Base-by-base conservation (phyloP, 2,113 vertebrate genomes). In the Gymnobelideus leadbeateri region DNA sequence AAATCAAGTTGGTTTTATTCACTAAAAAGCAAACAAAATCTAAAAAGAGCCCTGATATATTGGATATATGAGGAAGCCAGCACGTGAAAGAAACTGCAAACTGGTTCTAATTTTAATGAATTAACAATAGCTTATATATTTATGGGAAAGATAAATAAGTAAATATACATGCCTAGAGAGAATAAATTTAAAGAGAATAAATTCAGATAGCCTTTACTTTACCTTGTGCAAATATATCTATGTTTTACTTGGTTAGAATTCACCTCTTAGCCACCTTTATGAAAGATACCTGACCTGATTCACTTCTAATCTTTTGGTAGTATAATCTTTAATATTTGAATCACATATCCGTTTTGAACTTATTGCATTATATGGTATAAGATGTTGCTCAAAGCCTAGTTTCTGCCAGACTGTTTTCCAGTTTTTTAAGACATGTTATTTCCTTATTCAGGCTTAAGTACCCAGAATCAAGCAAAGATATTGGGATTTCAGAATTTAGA, bases 131-230 rank as follows among this genome's bases (percentile, higher is more conserved):
- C 90, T 43, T 23, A 54, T 54, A 24, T 25, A 25, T 25, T 25
- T 55, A 55, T 10, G 49, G 31, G 49, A 21, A 37, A 53, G 91
- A 54, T 16, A 31, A 47, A 47, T 47, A 57, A 8, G 51, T 52
- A 24, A 12, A 10, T 3, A 51, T 43, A 47, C 21, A 28, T 55
- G 37, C 47, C 11, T 0, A 4, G 51, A 1, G 43, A 0, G 0
- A 54, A 54, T 55, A 55, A 53, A 53, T 53, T 21, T 53, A 23
- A 53, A 53, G 53, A 53, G 53, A 53, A 53, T 53, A 53, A 55
- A 55, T 55, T 55, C 54, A 55, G 25, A 24, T 26, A 55, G 6
- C 19, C 6, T 8, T 24, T 26, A 55, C 5, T 55, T 55, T 55
- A 55, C 24, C 24, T 55, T 55, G 25, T 24, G 23, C 25, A 8